Evolutionary conservation across 2,113 vertebrate genomes (phyloP).

Genomic region (Sphyrna mokarran): DNA sequence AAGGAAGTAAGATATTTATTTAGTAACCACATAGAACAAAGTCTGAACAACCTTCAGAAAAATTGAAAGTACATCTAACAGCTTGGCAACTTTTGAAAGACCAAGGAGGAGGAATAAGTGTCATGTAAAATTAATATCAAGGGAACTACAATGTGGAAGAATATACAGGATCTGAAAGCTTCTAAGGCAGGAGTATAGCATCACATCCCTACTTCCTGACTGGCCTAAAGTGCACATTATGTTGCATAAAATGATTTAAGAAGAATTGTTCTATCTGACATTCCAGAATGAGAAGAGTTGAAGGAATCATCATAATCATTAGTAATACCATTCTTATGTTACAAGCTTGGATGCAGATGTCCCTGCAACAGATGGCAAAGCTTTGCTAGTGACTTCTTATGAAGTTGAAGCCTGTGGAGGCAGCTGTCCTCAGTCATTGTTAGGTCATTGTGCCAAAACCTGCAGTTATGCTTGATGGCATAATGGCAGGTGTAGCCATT

Average conservation of each 20-base stretch:
- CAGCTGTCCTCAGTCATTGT: constrained; percentile 7
- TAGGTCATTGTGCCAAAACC: background rate
- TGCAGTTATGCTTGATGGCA: background rate
- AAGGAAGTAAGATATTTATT: no score
- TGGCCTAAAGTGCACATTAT: background rate
- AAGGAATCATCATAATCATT: background rate
- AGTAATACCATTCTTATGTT: background rate
- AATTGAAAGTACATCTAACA: background rate
- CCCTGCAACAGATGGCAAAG: background rate
- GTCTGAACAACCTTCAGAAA: background rate
- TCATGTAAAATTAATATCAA: background rate
- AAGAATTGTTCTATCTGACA: background rate
- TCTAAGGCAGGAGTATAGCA: background rate
- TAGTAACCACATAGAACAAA: background rate
- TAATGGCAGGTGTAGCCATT: constrained; percentile 3
- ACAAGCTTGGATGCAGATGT: constrained; percentile 4
- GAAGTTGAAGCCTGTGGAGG: background rate
- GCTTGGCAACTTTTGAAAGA: background rate
- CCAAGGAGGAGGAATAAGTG: background rate
- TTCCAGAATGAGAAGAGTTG: background rate
- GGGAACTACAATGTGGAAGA: background rate
- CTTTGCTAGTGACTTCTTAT: background rate
- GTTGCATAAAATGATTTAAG: background rate
- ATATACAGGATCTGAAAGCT: background rate
- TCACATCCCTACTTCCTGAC: background rate